Evolutionary conservation across 2,113 vertebrate species (phyloP).

Genomic region (Gasterosteus nipponicus): DNA sequence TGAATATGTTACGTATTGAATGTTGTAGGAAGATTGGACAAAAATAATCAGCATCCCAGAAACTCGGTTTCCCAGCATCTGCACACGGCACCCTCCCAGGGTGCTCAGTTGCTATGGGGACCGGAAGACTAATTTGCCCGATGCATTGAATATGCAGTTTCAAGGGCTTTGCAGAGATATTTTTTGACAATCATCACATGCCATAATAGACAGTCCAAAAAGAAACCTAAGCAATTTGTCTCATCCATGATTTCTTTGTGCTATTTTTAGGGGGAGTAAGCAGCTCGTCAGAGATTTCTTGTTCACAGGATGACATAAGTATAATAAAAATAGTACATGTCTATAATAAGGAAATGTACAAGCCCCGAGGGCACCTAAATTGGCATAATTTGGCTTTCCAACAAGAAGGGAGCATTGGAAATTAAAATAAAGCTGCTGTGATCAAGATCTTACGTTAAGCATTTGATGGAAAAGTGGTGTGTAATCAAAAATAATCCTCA

Average conservation of each 20-base stretch:
- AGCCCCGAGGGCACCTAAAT: background rate
- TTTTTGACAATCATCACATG: conserved; percentile 34
- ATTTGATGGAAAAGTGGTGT: background rate
- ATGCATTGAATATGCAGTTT: conserved; percentile 54
- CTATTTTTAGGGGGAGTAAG: conserved; percentile 35
- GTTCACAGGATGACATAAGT: background rate
- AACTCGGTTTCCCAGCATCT: conserved; percentile 50
- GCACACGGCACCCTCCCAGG: conserved; percentile 47
- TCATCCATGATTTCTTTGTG: background rate
- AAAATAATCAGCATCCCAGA: conserved; percentile 66
- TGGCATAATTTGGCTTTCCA: conserved; percentile 11
- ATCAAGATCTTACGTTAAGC: background rate
- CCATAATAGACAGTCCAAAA: conserved; percentile 32
- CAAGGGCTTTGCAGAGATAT: conserved; percentile 41
- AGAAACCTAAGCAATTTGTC: conserved; percentile 38
- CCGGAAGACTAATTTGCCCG: conserved; percentile 57
- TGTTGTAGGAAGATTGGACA: conserved; percentile 65
- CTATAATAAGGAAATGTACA: background rate
- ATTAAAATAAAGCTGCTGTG: conserved; percentile 5
- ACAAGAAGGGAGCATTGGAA: conserved; percentile 4
- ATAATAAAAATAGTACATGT: conserved; percentile 1
- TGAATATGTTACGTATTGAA: conserved; percentile 75
- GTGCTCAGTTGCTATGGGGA: conserved; percentile 59
- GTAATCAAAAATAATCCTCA: background rate
- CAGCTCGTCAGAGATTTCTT: conserved; percentile 11